Conservation (phyloP, 2,113 vertebrate genomes). For the Telmatochromis sp. region DNA sequence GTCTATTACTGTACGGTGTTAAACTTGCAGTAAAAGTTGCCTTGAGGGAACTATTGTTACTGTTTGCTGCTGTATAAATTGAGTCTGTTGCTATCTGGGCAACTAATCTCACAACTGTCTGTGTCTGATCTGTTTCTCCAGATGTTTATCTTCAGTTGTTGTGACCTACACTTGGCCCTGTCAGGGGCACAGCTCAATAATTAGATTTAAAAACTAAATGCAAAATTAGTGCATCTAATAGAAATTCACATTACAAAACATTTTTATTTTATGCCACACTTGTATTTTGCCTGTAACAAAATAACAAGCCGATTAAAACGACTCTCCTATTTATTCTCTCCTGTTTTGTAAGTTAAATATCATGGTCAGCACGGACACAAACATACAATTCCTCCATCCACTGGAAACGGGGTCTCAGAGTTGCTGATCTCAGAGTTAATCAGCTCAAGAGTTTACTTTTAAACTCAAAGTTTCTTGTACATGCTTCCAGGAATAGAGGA, state of each 20-base stretch:
- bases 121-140: background rate
- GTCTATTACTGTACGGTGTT: accelerated
- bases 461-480: background rate
- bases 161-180: background rate
- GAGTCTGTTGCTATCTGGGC: background rate
- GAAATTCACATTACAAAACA: background rate
- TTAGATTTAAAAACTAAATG: background rate
- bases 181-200: background rate
- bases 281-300: background rate
- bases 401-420: background rate
- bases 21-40: background rate
- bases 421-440: background rate
- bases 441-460: background rate
- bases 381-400: background rate
- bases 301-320: background rate
- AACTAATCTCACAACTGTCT: background rate
- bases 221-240: background rate
- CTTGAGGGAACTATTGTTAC: background rate
- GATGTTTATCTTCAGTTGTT: background rate
- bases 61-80: background rate
- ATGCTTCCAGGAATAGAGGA: background rate
- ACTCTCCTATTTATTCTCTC: background rate
- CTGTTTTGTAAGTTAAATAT: background rate
- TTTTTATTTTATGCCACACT: background rate
- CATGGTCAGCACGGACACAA: background rate